Evolutionary conservation across 2,888 invertebrate species (phyloP).

Genomic region (Hyposoter dolosus): DNA sequence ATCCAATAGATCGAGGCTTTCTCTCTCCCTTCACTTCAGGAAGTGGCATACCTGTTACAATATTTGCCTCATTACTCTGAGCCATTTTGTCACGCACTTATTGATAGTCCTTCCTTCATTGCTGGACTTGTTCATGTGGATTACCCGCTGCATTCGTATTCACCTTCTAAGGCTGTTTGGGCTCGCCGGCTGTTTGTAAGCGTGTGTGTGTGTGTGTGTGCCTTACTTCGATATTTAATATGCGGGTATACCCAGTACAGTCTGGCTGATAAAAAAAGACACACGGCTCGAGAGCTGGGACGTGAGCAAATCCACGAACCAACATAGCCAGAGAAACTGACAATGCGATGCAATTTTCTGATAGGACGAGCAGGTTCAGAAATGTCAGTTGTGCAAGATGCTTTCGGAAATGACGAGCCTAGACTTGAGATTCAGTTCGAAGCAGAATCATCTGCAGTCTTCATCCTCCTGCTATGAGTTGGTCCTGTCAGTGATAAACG

Average conservation of each 20-base stretch:
- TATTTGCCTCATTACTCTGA: conserved; percentile 13
- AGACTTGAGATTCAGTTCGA: not conserved
- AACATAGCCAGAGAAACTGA: conserved; percentile 27
- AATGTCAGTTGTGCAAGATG: conserved; percentile 1
- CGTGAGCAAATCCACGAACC: not conserved
- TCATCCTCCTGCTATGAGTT: not conserved
- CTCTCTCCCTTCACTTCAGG: not conserved
- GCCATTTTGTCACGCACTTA: conserved; percentile 40
- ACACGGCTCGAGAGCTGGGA: not conserved
- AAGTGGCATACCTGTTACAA: conserved; percentile 9
- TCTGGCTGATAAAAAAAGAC: conserved; percentile 68
- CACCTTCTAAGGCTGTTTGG: conserved; percentile 58
- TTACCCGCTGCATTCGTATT: conserved; percentile 60
- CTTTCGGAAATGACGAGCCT: not conserved
- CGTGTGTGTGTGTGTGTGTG: conserved; percentile 34
- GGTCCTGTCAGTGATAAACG: not conserved
- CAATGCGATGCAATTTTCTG: conserved; percentile 80
- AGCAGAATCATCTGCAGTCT: not conserved
- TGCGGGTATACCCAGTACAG: conserved; percentile 75
- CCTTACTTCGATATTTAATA: conserved; percentile 67
- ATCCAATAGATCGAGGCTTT: conserved; percentile 63
- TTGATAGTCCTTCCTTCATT: conserved; percentile 38
- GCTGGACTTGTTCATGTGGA: conserved; percentile 32
- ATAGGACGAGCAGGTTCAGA: conserved; percentile 66
- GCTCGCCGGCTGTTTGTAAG: conserved; percentile 63